phyloP scores from a whole-genome alignment of 2,113 vertebrate species.

The Phrynosoma platyrhinos region DNA sequence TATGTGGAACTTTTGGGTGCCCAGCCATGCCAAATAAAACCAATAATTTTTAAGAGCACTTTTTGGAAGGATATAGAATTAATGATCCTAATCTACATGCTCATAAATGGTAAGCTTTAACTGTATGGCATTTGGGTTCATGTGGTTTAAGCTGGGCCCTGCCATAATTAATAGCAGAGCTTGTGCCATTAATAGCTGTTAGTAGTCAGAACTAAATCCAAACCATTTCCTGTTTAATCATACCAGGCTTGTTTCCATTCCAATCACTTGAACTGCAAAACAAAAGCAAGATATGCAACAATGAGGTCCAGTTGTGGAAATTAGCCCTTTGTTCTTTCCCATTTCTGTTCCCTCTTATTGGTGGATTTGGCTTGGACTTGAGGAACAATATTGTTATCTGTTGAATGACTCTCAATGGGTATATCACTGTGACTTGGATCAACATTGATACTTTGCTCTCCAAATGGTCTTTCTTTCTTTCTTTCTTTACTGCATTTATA shows the following conservation, averaged over 20 bases:
- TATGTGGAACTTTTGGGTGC: not conserved
- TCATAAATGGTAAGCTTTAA: not conserved
- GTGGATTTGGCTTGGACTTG: too few species aligned
- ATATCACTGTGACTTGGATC: not conserved
- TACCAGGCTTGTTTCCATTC: not conserved
- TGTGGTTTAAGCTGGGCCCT: not conserved
- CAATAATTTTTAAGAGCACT: not conserved
- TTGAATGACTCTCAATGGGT: not conserved
- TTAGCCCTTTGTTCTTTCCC: not conserved
- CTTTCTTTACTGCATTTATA: too few species aligned
- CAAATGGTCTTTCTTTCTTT: not conserved
- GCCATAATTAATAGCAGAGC: constrained; percentile 27
- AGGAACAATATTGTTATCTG: not conserved
- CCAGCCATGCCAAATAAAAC: not conserved
- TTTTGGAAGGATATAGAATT: constrained; percentile 9
- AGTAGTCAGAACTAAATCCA: constrained; percentile 23
- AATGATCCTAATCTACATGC: not conserved
- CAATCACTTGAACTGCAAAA: not conserved
- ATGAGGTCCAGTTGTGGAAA: not conserved
- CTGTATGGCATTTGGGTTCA: not conserved
- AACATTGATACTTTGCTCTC: not conserved
- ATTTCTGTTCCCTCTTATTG: too few species aligned
- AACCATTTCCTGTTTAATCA: constrained; percentile 31
- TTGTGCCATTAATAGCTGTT: constrained; percentile 22
- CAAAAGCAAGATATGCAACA: constrained; percentile 29